A percentile compares a stretch with the other conserved stretches of the same genome.
phyloP scores from a whole-genome alignment of 2,113 vertebrate species.

The Neolamprologus fasciatus region DNA sequence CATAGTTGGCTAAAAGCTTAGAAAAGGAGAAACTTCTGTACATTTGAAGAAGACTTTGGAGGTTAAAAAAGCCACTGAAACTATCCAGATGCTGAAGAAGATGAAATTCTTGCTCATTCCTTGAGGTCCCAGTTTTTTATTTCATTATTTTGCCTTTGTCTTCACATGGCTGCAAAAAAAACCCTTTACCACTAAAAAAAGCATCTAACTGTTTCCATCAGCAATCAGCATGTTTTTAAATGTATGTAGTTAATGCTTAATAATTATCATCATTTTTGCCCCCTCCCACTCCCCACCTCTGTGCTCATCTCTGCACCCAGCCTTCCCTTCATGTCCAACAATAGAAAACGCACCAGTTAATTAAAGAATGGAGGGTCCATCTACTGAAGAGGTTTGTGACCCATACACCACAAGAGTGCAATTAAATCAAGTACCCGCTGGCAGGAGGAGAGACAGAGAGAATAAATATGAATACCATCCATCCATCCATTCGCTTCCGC shows the following conservation, averaged over 20 bases:
- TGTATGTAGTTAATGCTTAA: not conserved
- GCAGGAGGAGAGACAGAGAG: not conserved
- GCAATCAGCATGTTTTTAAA: not conserved
- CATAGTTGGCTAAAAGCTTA: not conserved
- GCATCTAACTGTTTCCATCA: not conserved
- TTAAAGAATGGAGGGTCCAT: conserved; percentile 9
- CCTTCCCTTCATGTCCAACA: not conserved
- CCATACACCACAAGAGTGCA: conserved; percentile 18
- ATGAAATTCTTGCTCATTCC: not conserved
- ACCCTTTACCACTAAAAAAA: not conserved
- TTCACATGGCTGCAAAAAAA: not conserved
- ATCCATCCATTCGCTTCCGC: no score
- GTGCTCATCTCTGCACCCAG: not conserved
- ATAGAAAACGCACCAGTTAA: not conserved
- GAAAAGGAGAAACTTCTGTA: not conserved
- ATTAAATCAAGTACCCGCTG: conserved; percentile 43
- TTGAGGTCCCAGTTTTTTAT: not conserved
- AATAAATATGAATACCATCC: not conserved
- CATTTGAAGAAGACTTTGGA: not conserved
- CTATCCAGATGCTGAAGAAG: not conserved
- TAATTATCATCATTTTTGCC: not conserved
- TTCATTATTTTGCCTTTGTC: not conserved
- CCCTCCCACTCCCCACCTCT: not conserved
- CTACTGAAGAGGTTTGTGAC: conserved; percentile 34
- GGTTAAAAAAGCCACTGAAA: not conserved